Percentiles rank a stretch among this genome's conserved stretches.
phyloP scores from a whole-genome alignment of 2,113 vertebrate genomes.

The Rissa tridactyla region DNA sequence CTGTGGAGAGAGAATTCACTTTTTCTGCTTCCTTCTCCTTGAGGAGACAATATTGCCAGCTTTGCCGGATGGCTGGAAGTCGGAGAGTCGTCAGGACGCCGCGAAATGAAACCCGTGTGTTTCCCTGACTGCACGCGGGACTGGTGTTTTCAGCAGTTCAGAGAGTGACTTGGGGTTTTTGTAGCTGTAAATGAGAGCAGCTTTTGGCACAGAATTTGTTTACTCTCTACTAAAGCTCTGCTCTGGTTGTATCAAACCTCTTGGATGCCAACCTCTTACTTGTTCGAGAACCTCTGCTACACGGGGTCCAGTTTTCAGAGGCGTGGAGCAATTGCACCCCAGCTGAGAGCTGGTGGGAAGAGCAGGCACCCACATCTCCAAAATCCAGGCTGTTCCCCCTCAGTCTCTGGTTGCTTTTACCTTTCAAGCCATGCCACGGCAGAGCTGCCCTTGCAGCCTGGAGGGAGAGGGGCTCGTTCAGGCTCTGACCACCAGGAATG shows the following conservation, averaged over 20 bases:
- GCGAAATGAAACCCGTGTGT: neutral
- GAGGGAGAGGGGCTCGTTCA: neutral
- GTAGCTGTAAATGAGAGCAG: conserved; percentile 36
- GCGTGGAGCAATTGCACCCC: neutral
- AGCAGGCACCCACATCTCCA: neutral
- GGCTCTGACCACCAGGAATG: neutral
- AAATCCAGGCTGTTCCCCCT: neutral
- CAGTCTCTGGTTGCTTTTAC: neutral
- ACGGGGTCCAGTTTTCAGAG: neutral
- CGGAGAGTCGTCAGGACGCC: neutral
- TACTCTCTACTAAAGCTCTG: neutral
- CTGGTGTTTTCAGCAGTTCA: neutral
- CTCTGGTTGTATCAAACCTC: neutral
- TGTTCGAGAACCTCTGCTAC: neutral
- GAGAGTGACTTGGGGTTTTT: conserved; percentile 11
- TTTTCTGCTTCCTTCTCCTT: neutral
- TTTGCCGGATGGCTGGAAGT: neutral
- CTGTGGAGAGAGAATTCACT: neutral
- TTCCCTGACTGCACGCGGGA: neutral
- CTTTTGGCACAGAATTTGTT: conserved; percentile 31
- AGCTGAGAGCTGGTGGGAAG: neutral
- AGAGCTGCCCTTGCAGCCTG: neutral
- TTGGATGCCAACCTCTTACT: neutral
- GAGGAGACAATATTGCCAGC: neutral
- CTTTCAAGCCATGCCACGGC: neutral